Evolutionary conservation across 2,888 invertebrate genomes (phyloP).

Genomic region (Drosophila robusta): DNA sequence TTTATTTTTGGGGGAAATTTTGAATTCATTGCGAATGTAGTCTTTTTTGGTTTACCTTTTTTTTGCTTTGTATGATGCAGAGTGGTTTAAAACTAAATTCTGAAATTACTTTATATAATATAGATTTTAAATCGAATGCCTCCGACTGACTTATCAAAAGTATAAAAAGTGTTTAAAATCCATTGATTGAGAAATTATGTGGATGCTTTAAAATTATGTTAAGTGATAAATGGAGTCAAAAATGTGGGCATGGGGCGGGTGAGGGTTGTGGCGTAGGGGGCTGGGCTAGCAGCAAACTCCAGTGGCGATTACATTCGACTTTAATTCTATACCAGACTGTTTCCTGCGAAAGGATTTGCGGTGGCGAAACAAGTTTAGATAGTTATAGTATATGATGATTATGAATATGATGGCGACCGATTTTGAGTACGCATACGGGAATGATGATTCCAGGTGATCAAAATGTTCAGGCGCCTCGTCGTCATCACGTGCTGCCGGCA

Average conservation of each 20-base stretch:
- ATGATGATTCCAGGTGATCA: conserved; percentile 45
- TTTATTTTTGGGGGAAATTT: conserved; percentile 64
- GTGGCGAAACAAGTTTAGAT: conserved; percentile 84
- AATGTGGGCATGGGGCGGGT: background rate
- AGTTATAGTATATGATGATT: conserved; percentile 82
- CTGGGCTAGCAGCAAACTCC: conserved; percentile 58
- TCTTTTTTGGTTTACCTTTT: conserved; percentile 47
- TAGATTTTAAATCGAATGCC: conserved; percentile 81
- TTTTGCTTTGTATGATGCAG: conserved; percentile 28
- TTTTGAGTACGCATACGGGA: conserved; percentile 38
- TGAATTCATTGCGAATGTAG: conserved; percentile 79
- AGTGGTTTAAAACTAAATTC: conserved; percentile 73
- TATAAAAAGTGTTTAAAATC: conserved; percentile 82
- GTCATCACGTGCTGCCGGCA: conserved; percentile 17
- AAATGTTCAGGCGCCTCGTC: conserved; percentile 13
- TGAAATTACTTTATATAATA: conserved; percentile 56
- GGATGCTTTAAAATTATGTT: conserved; percentile 39
- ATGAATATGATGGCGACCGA: conserved; percentile 63
- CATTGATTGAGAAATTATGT: conserved; percentile 61
- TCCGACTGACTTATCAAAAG: conserved; percentile 79
- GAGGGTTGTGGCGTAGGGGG: background rate
- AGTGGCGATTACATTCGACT: conserved; percentile 27
- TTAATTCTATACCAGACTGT: conserved; percentile 45
- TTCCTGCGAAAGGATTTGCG: conserved; percentile 85
- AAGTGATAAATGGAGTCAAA: conserved; percentile 20